A percentile compares a stretch with the other conserved stretches of the same genome.
Conservation (phyloP, 2,797 vertebrate genomes). For the Moxostoma hubbsi region DNA sequence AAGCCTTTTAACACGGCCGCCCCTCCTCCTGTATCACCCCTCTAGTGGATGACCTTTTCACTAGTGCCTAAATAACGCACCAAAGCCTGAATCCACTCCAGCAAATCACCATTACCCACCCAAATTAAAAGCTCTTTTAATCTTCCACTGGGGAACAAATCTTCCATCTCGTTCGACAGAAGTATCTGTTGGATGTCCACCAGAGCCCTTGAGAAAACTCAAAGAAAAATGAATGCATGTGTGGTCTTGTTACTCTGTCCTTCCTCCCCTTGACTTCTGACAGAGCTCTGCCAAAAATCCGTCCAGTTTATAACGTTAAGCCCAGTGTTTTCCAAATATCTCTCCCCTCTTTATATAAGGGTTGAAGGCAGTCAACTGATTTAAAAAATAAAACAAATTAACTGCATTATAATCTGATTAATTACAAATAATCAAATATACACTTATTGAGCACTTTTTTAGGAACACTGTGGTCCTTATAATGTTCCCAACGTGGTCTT, state of each 20-base stretch:
- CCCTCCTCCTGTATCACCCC: slow-evolving; percentile 5
- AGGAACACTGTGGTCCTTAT: too few species aligned
- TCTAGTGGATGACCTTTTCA: slow-evolving; percentile 53
- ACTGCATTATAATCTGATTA: too few species aligned
- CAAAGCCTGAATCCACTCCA: slow-evolving; percentile 45
- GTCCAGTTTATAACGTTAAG: slow-evolving; percentile 21
- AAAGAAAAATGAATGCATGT: slow-evolving; percentile 32
- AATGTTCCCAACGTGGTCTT: too few species aligned
- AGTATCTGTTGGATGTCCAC: slow-evolving; percentile 40
- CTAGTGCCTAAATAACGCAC: slow-evolving; percentile 45
- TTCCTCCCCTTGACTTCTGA: slow-evolving; percentile 43
- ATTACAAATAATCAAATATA: too few species aligned
- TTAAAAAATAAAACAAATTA: too few species aligned
- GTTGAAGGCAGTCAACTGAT: too few species aligned
- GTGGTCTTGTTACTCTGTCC: slow-evolving; percentile 43
- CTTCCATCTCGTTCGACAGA: slow-evolving; percentile 22
- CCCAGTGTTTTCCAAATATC: slow-evolving; percentile 20
- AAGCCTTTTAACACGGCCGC: slow-evolving; percentile 11
- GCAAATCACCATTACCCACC: slow-evolving; percentile 56
- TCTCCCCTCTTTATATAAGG: neutral
- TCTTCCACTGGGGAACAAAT: slow-evolving; percentile 50
- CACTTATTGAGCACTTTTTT: too few species aligned
- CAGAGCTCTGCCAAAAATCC: slow-evolving; percentile 43
- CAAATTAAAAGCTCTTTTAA: slow-evolving; percentile 58
- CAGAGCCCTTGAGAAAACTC: slow-evolving; percentile 24